phyloP scores from a whole-genome alignment of 2,113 vertebrate genomes.

The Chaenocephalus aceratus region DNA sequence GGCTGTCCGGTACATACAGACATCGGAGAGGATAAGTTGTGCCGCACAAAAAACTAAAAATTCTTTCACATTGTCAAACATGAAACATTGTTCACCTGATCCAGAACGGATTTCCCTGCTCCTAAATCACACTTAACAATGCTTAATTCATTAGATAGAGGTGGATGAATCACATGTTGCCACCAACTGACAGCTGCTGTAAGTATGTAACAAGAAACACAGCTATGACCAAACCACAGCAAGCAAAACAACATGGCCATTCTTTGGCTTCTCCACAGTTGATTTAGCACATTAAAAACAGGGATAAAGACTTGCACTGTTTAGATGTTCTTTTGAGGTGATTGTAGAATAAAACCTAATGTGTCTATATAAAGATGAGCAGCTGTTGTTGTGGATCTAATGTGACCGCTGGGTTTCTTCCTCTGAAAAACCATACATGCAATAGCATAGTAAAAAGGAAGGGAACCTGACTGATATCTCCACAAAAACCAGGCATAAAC shows the following conservation, averaged over 20 bases:
- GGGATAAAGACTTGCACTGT: conserved; percentile 23
- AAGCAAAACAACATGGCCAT: conserved; percentile 53
- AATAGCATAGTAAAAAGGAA: conserved; percentile 52
- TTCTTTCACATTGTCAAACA: conserved; percentile 65
- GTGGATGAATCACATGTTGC: conserved; percentile 73
- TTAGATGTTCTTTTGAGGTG: conserved; percentile 23
- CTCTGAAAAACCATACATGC: conserved; percentile 22
- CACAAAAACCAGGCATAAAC: conserved; percentile 19
- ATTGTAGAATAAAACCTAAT: conserved; percentile 26
- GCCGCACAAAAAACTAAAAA: conserved; percentile 1
- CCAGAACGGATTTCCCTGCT: conserved; percentile 42
- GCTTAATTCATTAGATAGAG: conserved; percentile 50
- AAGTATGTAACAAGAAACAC: conserved; percentile 54
- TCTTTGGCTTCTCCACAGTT: conserved; percentile 44
- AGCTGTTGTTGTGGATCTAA: conserved; percentile 17
- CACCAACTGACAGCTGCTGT: conserved; percentile 37
- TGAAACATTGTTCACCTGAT: conserved; percentile 49
- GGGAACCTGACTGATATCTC: conserved; percentile 49
- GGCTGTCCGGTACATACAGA: conserved; percentile 75
- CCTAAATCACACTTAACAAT: conserved; percentile 36
- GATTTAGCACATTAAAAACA: conserved; percentile 39
- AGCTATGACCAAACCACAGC: conserved; percentile 38
- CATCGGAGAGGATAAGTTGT: conserved; percentile 30
- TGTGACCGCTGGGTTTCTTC: conserved; percentile 9
- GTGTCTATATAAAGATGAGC: background rate